phyloP scores from a whole-genome alignment of 2,797 vertebrate genomes.

The Muscicapa comitata region DNA sequence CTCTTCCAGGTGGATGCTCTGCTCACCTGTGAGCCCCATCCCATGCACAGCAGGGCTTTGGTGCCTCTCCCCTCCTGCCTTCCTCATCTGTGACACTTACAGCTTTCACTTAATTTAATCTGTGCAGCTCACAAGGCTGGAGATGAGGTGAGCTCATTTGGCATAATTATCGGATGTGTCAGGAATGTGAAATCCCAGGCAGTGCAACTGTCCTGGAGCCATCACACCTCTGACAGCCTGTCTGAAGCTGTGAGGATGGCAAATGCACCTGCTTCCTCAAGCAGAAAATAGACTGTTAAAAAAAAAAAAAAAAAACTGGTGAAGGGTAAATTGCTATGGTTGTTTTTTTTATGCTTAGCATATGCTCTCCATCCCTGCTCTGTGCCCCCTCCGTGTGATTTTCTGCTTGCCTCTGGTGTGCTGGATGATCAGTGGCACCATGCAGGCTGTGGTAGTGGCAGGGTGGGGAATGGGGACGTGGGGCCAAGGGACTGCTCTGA shows the following conservation, averaged over 20 bases:
- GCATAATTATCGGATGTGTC: constrained; percentile 66
- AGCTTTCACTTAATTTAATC: constrained; percentile 37
- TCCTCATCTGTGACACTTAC: not conserved
- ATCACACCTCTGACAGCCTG: constrained; percentile 64
- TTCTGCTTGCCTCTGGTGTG: not conserved
- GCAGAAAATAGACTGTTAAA: constrained; percentile 70
- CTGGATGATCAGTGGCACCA: not conserved
- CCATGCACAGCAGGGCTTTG: rapidly evolving
- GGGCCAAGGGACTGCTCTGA: not conserved
- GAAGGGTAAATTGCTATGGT: constrained; percentile 30
- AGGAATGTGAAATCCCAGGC: constrained; percentile 62
- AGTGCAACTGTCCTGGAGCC: constrained; percentile 58
- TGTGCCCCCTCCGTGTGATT: rapidly evolving
- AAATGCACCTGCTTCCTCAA: constrained; percentile 66
- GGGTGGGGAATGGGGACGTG: not conserved
- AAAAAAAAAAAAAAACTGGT: not conserved
- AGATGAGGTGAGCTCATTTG: constrained; percentile 67
- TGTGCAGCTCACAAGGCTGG: constrained; percentile 34
- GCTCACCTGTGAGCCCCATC: not conserved
- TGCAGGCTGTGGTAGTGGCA: rapidly evolving
- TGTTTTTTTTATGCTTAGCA: constrained; percentile 43
- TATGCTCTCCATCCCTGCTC: constrained; percentile 30
- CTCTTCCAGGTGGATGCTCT: not conserved
- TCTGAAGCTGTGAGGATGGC: constrained; percentile 37
- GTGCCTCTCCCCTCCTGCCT: not conserved